Percentiles rank a stretch among this genome's conserved stretches.
Evolutionary conservation across 2,888 invertebrate species (phyloP).

Genomic region (Dexiosoma caninum): DNA sequence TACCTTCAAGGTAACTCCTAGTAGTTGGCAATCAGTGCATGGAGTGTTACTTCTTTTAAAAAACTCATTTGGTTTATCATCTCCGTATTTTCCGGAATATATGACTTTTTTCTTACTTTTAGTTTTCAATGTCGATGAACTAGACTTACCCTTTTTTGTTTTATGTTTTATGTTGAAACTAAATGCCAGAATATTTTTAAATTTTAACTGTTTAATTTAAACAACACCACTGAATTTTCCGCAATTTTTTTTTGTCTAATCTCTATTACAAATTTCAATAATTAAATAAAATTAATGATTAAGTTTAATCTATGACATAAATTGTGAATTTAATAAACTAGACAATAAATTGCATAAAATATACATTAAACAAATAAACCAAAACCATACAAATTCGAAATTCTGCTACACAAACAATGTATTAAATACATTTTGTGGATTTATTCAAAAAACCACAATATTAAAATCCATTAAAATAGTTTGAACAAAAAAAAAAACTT

Average conservation of each 20-base stretch:
- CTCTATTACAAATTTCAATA: constrained; percentile 32
- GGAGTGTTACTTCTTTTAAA: too few species aligned
- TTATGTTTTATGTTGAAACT: too few species aligned
- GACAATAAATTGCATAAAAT: constrained; percentile 30
- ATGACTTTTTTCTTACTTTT: too few species aligned
- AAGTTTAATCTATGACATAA: constrained; percentile 44
- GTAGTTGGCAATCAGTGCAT: too few species aligned
- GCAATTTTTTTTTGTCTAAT: constrained; percentile 24
- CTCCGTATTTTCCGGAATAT: too few species aligned
- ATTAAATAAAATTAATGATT: constrained; percentile 49
- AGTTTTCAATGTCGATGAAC: too few species aligned
- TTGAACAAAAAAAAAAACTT: background rate
- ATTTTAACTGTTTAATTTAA: background rate
- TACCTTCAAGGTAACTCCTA: too few species aligned
- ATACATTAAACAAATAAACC: constrained; percentile 22
- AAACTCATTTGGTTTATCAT: too few species aligned
- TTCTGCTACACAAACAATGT: background rate
- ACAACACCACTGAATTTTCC: constrained; percentile 11
- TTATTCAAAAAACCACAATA: background rate
- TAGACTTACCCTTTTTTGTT: too few species aligned
- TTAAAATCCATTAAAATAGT: constrained; percentile 9
- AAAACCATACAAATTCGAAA: background rate
- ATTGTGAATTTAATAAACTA: constrained; percentile 39
- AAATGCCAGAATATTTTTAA: constrained; percentile 2
- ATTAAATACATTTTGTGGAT: constrained; percentile 28